Percentiles rank a stretch among this genome's conserved stretches.
phyloP scores from a whole-genome alignment of 2,113 vertebrate species.

The Xiphophorus maculatus region DNA sequence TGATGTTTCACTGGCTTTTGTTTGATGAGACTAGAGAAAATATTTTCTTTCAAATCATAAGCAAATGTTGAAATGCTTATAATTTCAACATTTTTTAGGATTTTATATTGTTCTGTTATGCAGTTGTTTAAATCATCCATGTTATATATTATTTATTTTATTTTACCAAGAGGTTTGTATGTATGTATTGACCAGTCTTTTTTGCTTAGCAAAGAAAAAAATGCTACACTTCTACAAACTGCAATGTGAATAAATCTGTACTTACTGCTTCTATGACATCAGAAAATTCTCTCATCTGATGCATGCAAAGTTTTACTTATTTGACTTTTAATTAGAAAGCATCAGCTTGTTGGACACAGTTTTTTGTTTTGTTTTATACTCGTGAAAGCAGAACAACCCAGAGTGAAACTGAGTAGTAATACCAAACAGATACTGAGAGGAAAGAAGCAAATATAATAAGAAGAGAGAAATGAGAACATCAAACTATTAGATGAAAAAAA shows the following conservation, averaged over 20 bases:
- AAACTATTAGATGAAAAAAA: constrained; percentile 47
- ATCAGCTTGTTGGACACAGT: background rate
- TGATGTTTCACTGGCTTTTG: too few relatives aligned
- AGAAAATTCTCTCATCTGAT: constrained; percentile 37
- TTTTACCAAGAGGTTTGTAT: background rate
- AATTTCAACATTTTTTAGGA: too few relatives aligned
- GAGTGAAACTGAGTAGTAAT: background rate
- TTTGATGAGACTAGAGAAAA: too few relatives aligned
- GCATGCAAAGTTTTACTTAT: constrained; percentile 30
- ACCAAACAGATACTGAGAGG: background rate
- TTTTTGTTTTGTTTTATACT: background rate
- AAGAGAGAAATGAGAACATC: constrained; percentile 15
- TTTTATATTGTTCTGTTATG: too few relatives aligned
- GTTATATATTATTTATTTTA: too few relatives aligned
- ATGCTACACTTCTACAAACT: constrained; percentile 12
- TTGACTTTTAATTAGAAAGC: constrained; percentile 9
- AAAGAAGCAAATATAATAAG: background rate
- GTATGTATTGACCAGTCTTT: background rate
- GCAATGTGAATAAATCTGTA: constrained; percentile 39
- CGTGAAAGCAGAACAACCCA: background rate
- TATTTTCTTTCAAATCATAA: too few relatives aligned
- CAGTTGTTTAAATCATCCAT: too few relatives aligned
- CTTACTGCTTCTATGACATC: constrained; percentile 37
- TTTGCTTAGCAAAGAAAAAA: too few relatives aligned
- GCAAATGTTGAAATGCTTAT: too few relatives aligned